Evolutionary conservation across 2,797 vertebrate species (phyloP).

Genomic region (Eremophila alpestris): DNA sequence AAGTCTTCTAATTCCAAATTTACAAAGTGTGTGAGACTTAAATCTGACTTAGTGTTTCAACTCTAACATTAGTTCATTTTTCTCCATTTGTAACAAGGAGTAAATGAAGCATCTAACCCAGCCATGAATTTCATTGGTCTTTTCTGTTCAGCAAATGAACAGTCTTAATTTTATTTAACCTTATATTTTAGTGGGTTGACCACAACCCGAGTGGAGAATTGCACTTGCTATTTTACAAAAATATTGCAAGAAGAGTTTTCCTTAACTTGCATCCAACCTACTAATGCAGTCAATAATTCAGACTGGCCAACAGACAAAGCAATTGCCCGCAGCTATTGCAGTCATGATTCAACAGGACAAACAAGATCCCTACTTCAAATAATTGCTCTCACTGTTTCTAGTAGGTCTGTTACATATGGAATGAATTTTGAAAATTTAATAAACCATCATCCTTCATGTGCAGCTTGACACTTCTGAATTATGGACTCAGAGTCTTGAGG

Average conservation of each 20-base stretch:
- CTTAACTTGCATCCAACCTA: neutral
- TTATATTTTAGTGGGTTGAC: neutral
- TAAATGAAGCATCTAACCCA: neutral
- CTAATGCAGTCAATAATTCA: constrained; percentile 50
- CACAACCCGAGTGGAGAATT: neutral
- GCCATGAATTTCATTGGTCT: neutral
- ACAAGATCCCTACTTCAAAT: constrained; percentile 28
- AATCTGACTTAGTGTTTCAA: neutral
- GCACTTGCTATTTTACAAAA: neutral
- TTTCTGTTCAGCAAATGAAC: neutral
- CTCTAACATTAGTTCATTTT: neutral
- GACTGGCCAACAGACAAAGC: neutral
- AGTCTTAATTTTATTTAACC: constrained; percentile 3
- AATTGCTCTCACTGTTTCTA: neutral
- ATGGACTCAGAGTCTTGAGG: neutral
- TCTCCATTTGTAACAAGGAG: neutral
- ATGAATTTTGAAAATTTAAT: constrained; percentile 49
- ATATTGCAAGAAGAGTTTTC: neutral
- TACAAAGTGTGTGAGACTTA: neutral
- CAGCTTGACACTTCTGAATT: constrained; percentile 18
- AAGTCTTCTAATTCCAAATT: constrained; percentile 10
- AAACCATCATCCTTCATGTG: constrained; percentile 4
- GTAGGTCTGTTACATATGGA: constrained; percentile 17
- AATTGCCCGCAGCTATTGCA: neutral
- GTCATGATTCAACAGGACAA: constrained; percentile 6